phyloP scores from a whole-genome alignment of 1,140 invertebrate species.

The Eumeta japonica region DNA sequence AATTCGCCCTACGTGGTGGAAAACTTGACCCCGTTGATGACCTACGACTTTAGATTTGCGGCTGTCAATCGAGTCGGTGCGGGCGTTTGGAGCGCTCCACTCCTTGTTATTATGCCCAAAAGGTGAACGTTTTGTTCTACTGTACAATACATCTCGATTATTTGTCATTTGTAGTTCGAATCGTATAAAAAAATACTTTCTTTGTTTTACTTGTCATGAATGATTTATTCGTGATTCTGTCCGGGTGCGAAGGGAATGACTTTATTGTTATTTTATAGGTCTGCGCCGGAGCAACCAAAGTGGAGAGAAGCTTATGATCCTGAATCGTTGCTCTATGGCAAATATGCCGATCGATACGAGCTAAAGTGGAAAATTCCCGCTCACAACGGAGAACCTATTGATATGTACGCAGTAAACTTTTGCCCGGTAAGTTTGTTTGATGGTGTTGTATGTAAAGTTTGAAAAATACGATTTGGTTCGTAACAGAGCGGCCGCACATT shows the following conservation, averaged over 20 bases:
- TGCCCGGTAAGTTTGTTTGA: conserved; percentile 73
- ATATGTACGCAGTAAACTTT: conserved; percentile 77
- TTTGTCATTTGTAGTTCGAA: conserved; percentile 3
- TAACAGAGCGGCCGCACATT: too few relatives aligned
- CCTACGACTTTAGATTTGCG: conserved; percentile 82
- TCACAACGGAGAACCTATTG: conserved; percentile 86
- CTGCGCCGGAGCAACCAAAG: conserved; percentile 46
- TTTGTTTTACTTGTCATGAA: conserved; percentile 5
- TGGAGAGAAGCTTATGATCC: conserved; percentile 33
- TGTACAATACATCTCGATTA: neutral
- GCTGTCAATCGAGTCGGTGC: conserved; percentile 81
- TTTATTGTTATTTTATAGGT: conserved; percentile 21
- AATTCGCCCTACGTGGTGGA: conserved; percentile 78
- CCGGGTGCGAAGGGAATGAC: neutral
- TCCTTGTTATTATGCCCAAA: conserved; percentile 59
- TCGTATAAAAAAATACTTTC: conserved; percentile 1
- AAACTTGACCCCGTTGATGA: conserved; percentile 71
- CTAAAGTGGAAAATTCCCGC: conserved; percentile 78
- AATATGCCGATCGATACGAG: conserved; percentile 75
- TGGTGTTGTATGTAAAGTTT: neutral
- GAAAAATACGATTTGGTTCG: too few relatives aligned
- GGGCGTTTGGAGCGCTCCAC: conserved; percentile 67
- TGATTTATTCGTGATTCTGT: too few relatives aligned
- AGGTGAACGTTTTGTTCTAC: conserved; percentile 26
- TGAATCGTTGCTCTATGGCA: conserved; percentile 42